A percentile compares a stretch with the other conserved stretches of the same genome.
phyloP scores from a whole-genome alignment of 2,113 vertebrate genomes.

The Poecilia latipinna region DNA sequence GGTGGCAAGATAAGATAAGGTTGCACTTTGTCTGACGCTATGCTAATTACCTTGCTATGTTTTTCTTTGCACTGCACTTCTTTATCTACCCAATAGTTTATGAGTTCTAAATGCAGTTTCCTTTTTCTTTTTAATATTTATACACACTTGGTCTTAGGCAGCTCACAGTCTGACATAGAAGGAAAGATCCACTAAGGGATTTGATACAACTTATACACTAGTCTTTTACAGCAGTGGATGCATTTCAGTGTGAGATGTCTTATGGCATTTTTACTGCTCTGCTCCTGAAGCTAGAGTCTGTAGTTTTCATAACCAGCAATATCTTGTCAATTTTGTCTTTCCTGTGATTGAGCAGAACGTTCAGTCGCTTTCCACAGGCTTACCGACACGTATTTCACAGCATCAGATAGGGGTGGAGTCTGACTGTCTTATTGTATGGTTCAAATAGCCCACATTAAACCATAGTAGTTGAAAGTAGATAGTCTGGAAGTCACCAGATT shows the following conservation, averaged over 20 bases:
- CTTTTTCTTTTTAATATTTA: conserved; percentile 1
- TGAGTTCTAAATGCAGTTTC: conserved; percentile 12
- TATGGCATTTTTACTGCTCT: not conserved
- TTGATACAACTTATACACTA: not conserved
- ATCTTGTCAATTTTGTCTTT: not conserved
- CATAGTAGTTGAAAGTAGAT: not conserved
- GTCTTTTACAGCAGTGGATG: conserved; percentile 15
- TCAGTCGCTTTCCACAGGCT: not conserved
- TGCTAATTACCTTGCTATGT: not conserved
- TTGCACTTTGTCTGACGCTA: conserved; percentile 8
- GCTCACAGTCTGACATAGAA: not conserved
- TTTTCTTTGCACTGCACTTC: conserved; percentile 12
- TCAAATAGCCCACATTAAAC: not conserved
- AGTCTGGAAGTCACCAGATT: not conserved
- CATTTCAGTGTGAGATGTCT: not conserved
- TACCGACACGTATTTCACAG: too few species aligned
- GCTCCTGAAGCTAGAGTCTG: not conserved
- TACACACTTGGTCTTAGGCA: not conserved
- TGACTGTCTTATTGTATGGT: too few species aligned
- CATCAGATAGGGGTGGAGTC: too few species aligned
- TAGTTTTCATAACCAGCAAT: not conserved
- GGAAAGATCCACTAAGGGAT: conserved; percentile 7
- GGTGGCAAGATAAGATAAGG: too few species aligned
- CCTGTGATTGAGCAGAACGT: not conserved
- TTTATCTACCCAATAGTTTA: not conserved